Conservation (phyloP, 2,888 invertebrate genomes). For the Altica lythri region DNA sequence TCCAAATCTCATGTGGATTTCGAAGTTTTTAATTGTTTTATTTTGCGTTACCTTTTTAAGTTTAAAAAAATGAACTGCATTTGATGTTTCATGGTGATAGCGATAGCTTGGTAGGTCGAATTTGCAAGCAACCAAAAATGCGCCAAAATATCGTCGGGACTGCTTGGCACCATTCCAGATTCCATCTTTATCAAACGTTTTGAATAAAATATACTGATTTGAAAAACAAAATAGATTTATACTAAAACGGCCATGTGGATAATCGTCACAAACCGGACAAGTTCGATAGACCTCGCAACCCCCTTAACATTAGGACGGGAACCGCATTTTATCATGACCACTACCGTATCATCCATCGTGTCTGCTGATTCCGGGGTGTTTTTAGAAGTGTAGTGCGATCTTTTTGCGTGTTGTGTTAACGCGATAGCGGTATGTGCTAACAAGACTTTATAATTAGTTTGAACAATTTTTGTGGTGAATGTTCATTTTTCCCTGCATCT, state of each 20-base stretch:
- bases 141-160: constrained; percentile 25
- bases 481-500: constrained; percentile 10
- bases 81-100: not conserved
- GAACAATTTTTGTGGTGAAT: constrained; percentile 7
- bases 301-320: constrained; percentile 43
- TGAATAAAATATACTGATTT: constrained; percentile 24
- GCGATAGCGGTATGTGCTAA: constrained; percentile 27
- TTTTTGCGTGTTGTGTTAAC: constrained; percentile 38
- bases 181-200: constrained; percentile 26
- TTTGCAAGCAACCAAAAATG: constrained; percentile 21
- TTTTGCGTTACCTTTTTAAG: constrained; percentile 3
- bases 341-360: constrained; percentile 47
- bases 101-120: constrained; percentile 1
- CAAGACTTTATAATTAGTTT: constrained; percentile 11
- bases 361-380: constrained; percentile 17
- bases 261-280: constrained; percentile 45
- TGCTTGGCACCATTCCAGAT: constrained; percentile 25
- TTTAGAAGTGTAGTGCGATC: constrained; percentile 37
- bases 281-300: constrained; percentile 41
- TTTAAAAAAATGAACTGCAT: not conserved
- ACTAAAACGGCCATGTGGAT: constrained; percentile 42
- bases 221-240: constrained; percentile 31
- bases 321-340: constrained; percentile 51
- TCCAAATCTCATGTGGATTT: too few species aligned
- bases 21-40: too few species aligned